Evolutionary conservation across 2,888 invertebrate species (phyloP), one percentile per base, ranked within the genome.

Genomic region (Calephelis perditalis): DNA sequence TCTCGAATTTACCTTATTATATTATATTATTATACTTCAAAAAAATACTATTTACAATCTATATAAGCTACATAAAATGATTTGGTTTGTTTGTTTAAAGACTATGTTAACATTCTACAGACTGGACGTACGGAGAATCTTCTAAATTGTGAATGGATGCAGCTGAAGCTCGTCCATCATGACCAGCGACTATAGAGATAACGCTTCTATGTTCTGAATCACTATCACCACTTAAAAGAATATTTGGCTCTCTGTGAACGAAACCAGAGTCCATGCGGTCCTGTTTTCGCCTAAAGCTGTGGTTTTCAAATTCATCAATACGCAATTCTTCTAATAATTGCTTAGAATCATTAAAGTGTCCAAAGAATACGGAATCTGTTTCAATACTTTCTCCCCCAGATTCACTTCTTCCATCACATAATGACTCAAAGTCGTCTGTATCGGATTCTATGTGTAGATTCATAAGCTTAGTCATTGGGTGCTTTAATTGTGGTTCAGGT

Each of bases 301-400:
- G 56, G 46, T 62, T 74, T 46, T 75, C 83, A 62, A 81, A 83
- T 47, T 73, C 73, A 52, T 73, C 75, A 45, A 86, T 65, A 10
- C 81, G 83, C 56, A 90, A 74, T 63, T 88, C 88, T 26, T 82
- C 82, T 8, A 86, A 78, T 67, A 89, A 75, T 67, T 87, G 83
- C 59, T 86, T 87, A 0, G 89, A 80, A 63, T 90, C 89, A 55
- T 89, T 86, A 70, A 94, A 93, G 76, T 94, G 94, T 7, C 95
- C 96, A 73, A 96, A 96, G 76, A 96, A 95, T 10, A 96, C 96
- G 10, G 96, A 96, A 81, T 96, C 96, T 0, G 96, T 96, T 73
- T 96, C 96, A 3, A 96, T 92, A 80, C 96, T 96, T 76, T 96
- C 96, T 2, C 95, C 96, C 0, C 96, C 96, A 36, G 96, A 96